Conservation (phyloP, 2,888 invertebrate species). For the Venusia cambrica region DNA sequence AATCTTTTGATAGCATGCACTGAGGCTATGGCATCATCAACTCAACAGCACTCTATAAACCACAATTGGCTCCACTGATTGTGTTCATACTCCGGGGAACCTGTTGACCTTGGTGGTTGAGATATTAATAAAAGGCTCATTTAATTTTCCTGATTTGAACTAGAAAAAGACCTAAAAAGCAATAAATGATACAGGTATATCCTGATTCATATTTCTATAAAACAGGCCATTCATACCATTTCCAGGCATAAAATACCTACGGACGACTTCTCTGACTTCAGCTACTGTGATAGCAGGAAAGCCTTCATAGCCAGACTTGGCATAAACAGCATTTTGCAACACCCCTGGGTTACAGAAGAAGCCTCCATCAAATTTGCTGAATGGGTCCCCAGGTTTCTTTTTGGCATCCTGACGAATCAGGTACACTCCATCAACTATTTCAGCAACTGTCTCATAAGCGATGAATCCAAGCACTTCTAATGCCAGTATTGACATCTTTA, state of each 20-base stretch:
- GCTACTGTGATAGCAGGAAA: conserved; percentile 87
- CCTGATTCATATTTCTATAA: conserved; percentile 69
- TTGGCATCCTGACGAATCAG: conserved; percentile 89
- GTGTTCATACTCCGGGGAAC: too few relatives aligned
- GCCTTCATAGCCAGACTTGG: conserved; percentile 82
- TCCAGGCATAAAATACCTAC: conserved; percentile 85
- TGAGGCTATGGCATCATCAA: too few relatives aligned
- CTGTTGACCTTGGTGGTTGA: too few relatives aligned
- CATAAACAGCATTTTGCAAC: conserved; percentile 78
- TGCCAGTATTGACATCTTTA: conserved; percentile 83
- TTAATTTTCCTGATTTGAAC: too few relatives aligned
- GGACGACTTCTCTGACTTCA: conserved; percentile 91
- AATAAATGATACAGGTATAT: conserved; percentile 60
- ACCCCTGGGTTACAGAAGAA: conserved; percentile 83
- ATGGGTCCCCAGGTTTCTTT: conserved; percentile 85
- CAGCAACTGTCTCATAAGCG: conserved; percentile 94
- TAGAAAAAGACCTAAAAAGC: conserved; percentile 52
- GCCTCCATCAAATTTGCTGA: conserved; percentile 84
- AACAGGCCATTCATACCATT: conserved; percentile 79
- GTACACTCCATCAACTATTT: conserved; percentile 91
- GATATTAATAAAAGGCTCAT: too few relatives aligned
- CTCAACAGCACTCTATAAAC: too few relatives aligned
- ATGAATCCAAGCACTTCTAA: conserved; percentile 91
- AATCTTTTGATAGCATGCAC: too few relatives aligned
- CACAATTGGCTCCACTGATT: too few relatives aligned